Evolutionary conservation across 2,797 vertebrate species (phyloP).

Genomic region (Catamblyrhynchus diadema): DNA sequence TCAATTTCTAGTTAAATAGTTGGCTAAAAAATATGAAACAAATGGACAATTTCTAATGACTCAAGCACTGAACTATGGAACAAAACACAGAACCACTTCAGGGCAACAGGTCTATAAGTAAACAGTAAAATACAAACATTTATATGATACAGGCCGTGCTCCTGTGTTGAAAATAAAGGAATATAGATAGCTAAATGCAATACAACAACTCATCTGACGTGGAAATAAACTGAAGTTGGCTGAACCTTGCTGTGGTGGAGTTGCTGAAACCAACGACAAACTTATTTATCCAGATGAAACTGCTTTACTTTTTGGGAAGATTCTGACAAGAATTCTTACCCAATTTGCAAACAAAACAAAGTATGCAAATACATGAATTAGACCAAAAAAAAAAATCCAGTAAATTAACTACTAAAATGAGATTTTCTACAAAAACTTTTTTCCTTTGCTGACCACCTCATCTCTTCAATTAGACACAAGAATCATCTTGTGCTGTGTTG

Average conservation of each 20-base stretch:
- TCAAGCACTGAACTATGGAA: conserved; percentile 28
- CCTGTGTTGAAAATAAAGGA: conserved; percentile 48
- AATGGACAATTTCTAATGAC: conserved; percentile 23
- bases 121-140: conserved; percentile 47
- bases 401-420: background rate
- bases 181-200: too few species aligned
- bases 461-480: background rate
- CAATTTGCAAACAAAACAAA: background rate
- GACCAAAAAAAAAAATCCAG: background rate
- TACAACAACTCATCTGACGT: background rate
- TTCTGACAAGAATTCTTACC: conserved; percentile 21
- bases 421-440: background rate
- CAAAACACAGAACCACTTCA: conserved; percentile 42
- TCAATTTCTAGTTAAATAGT: background rate
- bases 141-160: background rate
- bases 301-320: conserved; percentile 25
- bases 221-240: conserved; percentile 59
- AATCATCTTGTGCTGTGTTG: background rate
- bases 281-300: conserved; percentile 16
- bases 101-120: conserved; percentile 19
- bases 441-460: accelerated
- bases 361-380: background rate
- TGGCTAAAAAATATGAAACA: background rate
- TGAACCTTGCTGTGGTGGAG: conserved; percentile 37
- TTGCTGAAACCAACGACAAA: conserved; percentile 60